Conservation (phyloP, 2,113 vertebrate species). For the Melanerpes formicivorus region DNA sequence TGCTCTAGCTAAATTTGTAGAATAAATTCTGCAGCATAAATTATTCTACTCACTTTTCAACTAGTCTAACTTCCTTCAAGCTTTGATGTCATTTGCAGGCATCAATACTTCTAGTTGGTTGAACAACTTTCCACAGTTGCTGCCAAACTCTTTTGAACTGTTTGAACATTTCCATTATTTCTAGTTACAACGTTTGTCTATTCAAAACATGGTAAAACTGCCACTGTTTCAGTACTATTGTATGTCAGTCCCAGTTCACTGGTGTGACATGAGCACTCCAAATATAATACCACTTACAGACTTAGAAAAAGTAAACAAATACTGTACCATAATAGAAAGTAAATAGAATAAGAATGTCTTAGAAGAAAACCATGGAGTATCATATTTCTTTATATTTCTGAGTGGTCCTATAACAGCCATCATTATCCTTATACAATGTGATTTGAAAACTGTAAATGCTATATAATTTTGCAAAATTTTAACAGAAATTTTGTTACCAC, state of each 20-base stretch:
- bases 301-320: not conserved
- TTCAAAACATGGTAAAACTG: not conserved
- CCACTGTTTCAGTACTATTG: not conserved
- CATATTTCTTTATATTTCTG: not conserved
- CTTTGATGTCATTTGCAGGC: constrained; percentile 13
- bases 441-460: not conserved
- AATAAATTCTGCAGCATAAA: constrained; percentile 40
- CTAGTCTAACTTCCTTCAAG: not conserved
- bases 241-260: not conserved
- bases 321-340: not conserved
- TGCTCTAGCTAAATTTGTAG: constrained; percentile 26
- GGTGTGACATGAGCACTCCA: not conserved
- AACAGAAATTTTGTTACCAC: not conserved
- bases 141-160: not conserved
- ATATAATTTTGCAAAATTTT: not conserved
- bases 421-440: not conserved
- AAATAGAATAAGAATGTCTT: not conserved
- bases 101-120: not conserved
- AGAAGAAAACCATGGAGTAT: not conserved
- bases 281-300: not conserved
- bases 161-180: not conserved
- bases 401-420: not conserved
- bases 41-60: constrained; percentile 39
- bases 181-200: not conserved
- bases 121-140: not conserved